Evolutionary conservation across 2,797 vertebrate genomes (phyloP).

Genomic region (Poeciliopsis paucimaculata): DNA sequence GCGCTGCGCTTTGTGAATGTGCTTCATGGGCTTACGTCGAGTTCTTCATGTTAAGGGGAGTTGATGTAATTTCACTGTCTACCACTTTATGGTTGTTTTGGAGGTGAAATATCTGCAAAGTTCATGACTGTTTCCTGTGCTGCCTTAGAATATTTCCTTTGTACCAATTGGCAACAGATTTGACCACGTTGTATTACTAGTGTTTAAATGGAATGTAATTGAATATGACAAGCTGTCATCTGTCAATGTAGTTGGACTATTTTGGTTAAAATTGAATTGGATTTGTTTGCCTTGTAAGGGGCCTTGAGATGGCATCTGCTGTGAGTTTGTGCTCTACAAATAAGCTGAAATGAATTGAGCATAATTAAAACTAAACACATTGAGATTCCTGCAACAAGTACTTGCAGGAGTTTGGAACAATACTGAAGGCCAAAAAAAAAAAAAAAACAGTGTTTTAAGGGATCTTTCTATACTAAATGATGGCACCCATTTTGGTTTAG

Average conservation of each 20-base stretch:
- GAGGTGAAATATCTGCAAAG: neutral
- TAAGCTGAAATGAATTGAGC: neutral
- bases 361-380: conserved; percentile 5
- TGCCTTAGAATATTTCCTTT: neutral
- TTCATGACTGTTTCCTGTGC: neutral
- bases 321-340: neutral
- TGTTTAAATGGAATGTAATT: neutral
- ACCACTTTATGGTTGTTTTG: neutral
- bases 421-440: conserved; percentile 56
- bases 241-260: neutral
- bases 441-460: conserved; percentile 51
- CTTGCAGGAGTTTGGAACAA: conserved; percentile 36
- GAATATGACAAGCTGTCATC: neutral
- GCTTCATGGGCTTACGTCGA: neutral
- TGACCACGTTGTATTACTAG: neutral
- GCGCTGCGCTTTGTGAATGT: neutral
- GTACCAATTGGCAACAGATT: neutral
- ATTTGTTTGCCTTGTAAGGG: neutral
- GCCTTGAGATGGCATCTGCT: neutral
- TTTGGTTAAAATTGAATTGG: neutral
- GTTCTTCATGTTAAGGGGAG: neutral
- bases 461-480: conserved; percentile 60
- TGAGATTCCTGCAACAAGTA: conserved; percentile 13
- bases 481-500: conserved; percentile 60
- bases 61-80: neutral